Base-by-base conservation (phyloP, 2,113 vertebrate genomes). In the Callithrix jacchus region DNA sequence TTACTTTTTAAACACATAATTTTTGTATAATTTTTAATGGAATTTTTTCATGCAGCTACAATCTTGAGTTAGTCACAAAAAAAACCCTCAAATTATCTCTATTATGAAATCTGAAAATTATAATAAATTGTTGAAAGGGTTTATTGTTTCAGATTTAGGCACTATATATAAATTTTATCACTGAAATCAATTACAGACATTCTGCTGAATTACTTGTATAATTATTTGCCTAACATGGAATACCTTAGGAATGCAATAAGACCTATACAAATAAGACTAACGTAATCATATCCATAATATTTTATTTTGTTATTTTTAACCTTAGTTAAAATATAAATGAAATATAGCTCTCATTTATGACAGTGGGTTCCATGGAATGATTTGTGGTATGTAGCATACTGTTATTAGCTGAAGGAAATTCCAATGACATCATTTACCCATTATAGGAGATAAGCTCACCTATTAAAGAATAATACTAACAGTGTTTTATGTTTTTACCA, bases 401-500 rank as follows among this genome's bases (percentile, higher is more conserved):
- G 92, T 94, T 98, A 97, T 82, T 97, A 25, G 4, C 58, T 88
- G 94, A 97, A 98, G 96, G 94, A 98, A 98, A 98, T 85, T 94
- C 87, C 97, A 91, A n/a, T 98, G 97, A 97, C 96, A 95, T 97
- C 98, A 98, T 74, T 91, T 90, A 68, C 71, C 21, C 35, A 97
- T 97, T 97, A 97, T 3, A 95, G 40, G 64, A 97, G 92, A 96
- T 97, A 98, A 98, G 77, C 77, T 98, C 70, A 98, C 95, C 97
- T 97, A 95, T 94, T 96, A 87, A 83, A 97, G 79, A 98, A 97
- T 91, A 98, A 98, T 54, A 66, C 87, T 91, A 89, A 47, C 96
- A 98, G 56, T 96, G 37, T 79, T 97, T 95, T 92, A 94, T 25
- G 70, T 95, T 97, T 95, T 74, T 7, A 73, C 58, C 89, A 92